Percentiles rank a stretch among this genome's conserved stretches.
Conservation (phyloP, 2,797 vertebrate genomes). For the Nyctibius grandis region DNA sequence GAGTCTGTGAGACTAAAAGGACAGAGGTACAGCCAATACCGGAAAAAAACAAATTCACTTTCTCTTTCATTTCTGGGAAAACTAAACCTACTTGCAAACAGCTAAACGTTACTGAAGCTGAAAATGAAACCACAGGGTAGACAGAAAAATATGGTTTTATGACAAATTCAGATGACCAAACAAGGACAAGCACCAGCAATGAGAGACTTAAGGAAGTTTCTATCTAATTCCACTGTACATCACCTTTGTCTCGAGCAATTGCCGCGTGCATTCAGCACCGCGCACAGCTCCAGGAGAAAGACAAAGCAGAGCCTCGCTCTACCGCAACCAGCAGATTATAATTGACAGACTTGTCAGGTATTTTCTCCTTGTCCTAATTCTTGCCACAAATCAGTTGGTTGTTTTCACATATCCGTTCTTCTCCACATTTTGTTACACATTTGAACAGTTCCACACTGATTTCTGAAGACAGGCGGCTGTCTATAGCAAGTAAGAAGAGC, state of each 20-base stretch:
- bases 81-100: background rate
- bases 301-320: background rate
- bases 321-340: background rate
- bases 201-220: background rate
- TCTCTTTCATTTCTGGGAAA: background rate
- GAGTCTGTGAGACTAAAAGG: background rate
- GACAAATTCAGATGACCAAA: background rate
- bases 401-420: background rate
- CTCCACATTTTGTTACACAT: rapidly evolving
- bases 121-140: background rate
- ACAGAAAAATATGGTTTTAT: rapidly evolving
- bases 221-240: background rate
- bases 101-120: rapidly evolving
- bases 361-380: background rate
- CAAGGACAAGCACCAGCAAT: background rate
- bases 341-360: background rate
- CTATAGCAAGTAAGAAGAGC: background rate
- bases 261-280: background rate
- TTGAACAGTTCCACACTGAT: background rate
- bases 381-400: background rate
- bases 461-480: background rate
- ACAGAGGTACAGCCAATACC: background rate
- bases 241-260: background rate
- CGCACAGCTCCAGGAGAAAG: rapidly evolving
- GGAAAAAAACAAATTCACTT: background rate